A percentile compares a stretch with the other conserved stretches of the same genome.
Conservation (phyloP, 2,113 vertebrate species). For the Myanophis thanlyinensis region DNA sequence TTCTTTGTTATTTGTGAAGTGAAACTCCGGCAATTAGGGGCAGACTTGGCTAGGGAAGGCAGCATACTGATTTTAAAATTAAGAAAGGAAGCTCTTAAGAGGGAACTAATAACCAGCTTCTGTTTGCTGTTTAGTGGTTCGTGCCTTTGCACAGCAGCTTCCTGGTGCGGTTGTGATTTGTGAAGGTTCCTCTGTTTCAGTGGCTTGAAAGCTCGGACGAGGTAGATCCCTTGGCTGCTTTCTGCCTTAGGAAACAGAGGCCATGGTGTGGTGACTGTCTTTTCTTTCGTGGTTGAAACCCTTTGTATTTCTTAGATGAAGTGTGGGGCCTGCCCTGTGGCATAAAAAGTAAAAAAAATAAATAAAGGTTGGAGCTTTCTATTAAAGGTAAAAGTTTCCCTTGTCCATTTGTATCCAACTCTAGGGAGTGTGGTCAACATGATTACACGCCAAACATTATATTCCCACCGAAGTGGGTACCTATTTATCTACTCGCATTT, state of each 20-base stretch:
- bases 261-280: not conserved
- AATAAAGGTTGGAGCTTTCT: not conserved
- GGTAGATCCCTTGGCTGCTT: not conserved
- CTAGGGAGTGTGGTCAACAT: too few relatives aligned
- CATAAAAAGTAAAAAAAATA: not conserved
- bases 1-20: not conserved
- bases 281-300: not conserved
- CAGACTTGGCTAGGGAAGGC: not conserved
- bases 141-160: not conserved
- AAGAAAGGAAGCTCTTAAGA: not conserved
- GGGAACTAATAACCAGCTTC: not conserved
- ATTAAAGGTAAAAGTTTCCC: not conserved
- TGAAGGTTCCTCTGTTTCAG: not conserved
- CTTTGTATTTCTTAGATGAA: not conserved
- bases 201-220: not conserved
- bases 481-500: not conserved
- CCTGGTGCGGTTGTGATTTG: not conserved
- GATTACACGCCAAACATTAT: not conserved
- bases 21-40: not conserved
- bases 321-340: not conserved
- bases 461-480: too few relatives aligned
- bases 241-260: not conserved
- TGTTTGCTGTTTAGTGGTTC: not conserved
- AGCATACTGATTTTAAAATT: not conserved
- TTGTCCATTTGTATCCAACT: not conserved